A percentile compares a stretch with the other conserved stretches of the same genome.
Conservation (phyloP, 2,113 vertebrate genomes). For the Montifringilla adamsi region DNA sequence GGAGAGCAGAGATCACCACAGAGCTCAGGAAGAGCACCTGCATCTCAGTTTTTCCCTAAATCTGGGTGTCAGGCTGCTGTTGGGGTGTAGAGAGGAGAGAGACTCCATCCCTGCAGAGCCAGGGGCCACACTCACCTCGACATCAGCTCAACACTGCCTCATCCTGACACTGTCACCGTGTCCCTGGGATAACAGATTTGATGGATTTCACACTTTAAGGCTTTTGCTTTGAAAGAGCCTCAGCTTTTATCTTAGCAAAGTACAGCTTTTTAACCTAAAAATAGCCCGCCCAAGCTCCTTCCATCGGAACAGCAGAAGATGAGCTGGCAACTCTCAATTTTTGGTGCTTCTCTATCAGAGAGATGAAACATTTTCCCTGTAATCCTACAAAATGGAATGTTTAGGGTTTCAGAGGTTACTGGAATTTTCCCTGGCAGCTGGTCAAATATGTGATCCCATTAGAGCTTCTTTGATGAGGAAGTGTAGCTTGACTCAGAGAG, state of each 20-base stretch:
- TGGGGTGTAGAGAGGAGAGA: not conserved
- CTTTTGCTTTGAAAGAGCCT: constrained; percentile 59
- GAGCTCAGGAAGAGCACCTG: not conserved
- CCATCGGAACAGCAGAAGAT: constrained; percentile 52
- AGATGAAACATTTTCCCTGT: constrained; percentile 59
- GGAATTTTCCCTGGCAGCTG: constrained; percentile 69
- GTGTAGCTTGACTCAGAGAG: constrained; percentile 36
- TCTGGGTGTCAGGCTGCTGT: not conserved
- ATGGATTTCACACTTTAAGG: constrained; percentile 57
- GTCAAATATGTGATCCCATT: constrained; percentile 65
- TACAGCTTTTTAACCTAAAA: constrained; percentile 67
- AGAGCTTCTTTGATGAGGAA: constrained; percentile 65
- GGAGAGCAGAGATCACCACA: not conserved
- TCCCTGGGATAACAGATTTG: not conserved
- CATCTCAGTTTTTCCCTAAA: not conserved
- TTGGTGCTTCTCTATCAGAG: constrained; percentile 60
- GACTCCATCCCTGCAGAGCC: not conserved
- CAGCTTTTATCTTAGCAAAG: constrained; percentile 65
- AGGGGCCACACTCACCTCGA: not conserved
- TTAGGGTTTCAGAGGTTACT: constrained; percentile 39
- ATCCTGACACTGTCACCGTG: not conserved
- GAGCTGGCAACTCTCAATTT: constrained; percentile 55
- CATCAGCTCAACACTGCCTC: not conserved
- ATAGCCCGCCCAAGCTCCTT: constrained; percentile 49
- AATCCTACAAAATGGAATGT: constrained; percentile 65